A percentile compares a stretch with the other conserved stretches of the same genome.
Evolutionary conservation across 2,797 vertebrate genomes (phyloP).

Genomic region (Rhinella marina): DNA sequence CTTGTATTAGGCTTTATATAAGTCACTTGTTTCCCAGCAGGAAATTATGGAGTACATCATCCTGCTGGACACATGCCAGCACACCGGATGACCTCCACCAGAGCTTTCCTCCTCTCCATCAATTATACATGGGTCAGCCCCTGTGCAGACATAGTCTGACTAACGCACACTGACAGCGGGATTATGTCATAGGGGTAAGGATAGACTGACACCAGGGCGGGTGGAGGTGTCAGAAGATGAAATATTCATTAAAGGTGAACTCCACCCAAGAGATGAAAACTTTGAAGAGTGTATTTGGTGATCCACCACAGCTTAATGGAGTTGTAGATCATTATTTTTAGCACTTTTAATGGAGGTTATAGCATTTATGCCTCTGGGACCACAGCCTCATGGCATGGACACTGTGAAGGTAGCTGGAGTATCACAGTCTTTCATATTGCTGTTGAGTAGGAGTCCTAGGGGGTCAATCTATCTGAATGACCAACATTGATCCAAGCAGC

Average conservation of each 20-base stretch:
- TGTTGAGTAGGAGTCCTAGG: too few relatives aligned
- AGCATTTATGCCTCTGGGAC: too few relatives aligned
- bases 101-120: not conserved
- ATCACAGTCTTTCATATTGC: too few relatives aligned
- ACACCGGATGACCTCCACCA: not conserved
- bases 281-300: not conserved
- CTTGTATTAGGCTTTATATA: not conserved
- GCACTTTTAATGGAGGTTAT: too few relatives aligned
- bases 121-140: conserved; percentile 28
- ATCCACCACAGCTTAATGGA: too few relatives aligned
- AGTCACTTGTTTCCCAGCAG: not conserved
- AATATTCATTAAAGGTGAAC: not conserved
- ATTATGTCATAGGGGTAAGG: not conserved
- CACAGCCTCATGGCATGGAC: too few relatives aligned
- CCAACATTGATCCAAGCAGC: too few relatives aligned
- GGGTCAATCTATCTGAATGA: too few relatives aligned
- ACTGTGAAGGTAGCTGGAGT: too few relatives aligned
- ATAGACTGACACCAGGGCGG: not conserved
- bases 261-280: not conserved
- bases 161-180: not conserved
- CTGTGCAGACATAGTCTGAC: not conserved
- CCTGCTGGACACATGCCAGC: not conserved
- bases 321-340: too few relatives aligned
- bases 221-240: not conserved
- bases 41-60: not conserved